Evolutionary conservation across 2,888 invertebrate genomes (phyloP).

Genomic region (Zeuzera pyrina): DNA sequence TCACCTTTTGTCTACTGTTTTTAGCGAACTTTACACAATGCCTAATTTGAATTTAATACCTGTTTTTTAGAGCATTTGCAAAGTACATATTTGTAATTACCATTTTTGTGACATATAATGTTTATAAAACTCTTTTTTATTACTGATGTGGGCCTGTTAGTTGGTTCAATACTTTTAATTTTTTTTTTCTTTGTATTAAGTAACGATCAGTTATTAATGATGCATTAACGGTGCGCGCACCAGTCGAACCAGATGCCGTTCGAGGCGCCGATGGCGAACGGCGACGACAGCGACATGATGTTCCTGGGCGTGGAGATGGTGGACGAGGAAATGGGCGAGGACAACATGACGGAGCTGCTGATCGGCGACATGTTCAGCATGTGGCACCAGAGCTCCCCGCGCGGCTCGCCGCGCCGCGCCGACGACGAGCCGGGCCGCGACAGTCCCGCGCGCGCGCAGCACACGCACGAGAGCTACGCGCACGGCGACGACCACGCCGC

Average conservation of each 20-base stretch:
- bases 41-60: too few relatives aligned
- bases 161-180: too few relatives aligned
- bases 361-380: constrained; percentile 80
- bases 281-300: constrained; percentile 58
- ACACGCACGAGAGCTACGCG: constrained; percentile 18
- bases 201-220: too few relatives aligned
- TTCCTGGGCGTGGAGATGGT: constrained; percentile 58
- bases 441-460: constrained; percentile 27
- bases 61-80: too few relatives aligned
- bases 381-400: constrained; percentile 41
- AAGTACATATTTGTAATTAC: too few relatives aligned
- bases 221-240: background rate
- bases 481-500: constrained; percentile 30
- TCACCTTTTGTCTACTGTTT: too few relatives aligned
- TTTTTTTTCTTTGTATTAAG: too few relatives aligned
- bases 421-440: constrained; percentile 30
- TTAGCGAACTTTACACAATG: too few relatives aligned
- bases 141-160: too few relatives aligned
- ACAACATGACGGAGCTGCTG: constrained; percentile 76
- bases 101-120: too few relatives aligned
- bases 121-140: too few relatives aligned
- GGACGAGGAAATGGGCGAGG: constrained; percentile 70
- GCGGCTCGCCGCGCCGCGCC: constrained; percentile 28
- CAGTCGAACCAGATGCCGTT: constrained; percentile 62
- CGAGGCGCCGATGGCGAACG: constrained; percentile 60